Base-by-base conservation (phyloP, 2,888 invertebrate genomes). In the Lepidocyrtinus sp. region DNA sequence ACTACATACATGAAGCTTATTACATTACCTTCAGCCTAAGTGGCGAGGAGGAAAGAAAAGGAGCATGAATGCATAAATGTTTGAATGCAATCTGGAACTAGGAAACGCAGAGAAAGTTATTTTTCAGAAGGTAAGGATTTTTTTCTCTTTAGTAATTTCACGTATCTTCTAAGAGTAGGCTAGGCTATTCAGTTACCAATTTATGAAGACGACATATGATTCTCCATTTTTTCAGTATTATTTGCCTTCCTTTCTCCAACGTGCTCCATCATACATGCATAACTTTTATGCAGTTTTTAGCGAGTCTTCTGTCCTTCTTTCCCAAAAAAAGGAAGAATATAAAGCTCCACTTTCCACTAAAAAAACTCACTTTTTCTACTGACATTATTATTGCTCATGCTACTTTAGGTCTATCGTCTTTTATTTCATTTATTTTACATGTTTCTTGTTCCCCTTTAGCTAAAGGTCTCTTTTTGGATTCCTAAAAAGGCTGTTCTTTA, bases 21-120 rank as follows among this genome's bases (percentile, higher is more conserved):
- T 59, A 59, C 59, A 59, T 59, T 59, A 59, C 59, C 59, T 50
- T 22, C 21, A 59, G 19, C 59, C 22, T 59, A 59, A 59, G 59
- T 59, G 59, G 59, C 22, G 36, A 59, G 59, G 19, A 59, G 59
- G 59, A 59, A 21, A 59, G 59, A 36, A 12, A 36, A 36, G 21
- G 59, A 59, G 59, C 59, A 21, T 59, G 59, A 59, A 59, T 59
- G 21, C 59, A 59, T 59, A 59, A 59, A 59, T 59, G 19, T 59
- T 59, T 59, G 59, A 59, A 59, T 59, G 59, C 59, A 59, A 59
- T 59, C 50, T 59, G 21, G 22, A 59, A 21, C 59, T 55, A 21
- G 59, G 59, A 21, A 59, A 59, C 59, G 21, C 22, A 21, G 59
- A 12, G 21, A 19, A 59, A 59, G 59, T 2, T 21, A 59, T 59